Conservation (phyloP, 2,113 vertebrate genomes). For the Chelonoidis abingdonii region DNA sequence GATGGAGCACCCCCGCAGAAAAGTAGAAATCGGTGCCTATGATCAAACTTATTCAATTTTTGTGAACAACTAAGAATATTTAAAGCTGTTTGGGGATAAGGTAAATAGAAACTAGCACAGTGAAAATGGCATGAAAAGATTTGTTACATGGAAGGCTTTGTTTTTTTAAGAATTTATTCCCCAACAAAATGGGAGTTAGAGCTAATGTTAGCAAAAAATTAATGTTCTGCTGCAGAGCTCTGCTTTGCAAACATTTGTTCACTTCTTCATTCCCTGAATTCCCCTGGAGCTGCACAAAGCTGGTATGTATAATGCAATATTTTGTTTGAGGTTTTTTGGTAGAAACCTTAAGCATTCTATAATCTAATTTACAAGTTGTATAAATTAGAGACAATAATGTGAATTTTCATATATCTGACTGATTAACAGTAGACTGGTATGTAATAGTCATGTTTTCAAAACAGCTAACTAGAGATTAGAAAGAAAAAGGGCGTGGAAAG, state of each 20-base stretch:
- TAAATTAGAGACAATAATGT: not conserved
- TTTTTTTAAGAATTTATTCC: not conserved
- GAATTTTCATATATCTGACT: not conserved
- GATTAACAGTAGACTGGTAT: not conserved
- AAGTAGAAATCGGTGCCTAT: too few species aligned
- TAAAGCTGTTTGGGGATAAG: not conserved
- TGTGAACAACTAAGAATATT: not conserved
- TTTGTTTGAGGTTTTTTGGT: not conserved
- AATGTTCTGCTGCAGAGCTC: not conserved
- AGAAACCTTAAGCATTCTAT: not conserved
- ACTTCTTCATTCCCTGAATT: not conserved
- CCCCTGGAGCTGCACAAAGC: not conserved
- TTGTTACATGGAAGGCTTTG: not conserved
- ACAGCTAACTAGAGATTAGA: not conserved
- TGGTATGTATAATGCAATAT: not conserved
- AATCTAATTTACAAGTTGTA: not conserved
- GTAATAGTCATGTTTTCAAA: not conserved
- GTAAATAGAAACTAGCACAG: not conserved
- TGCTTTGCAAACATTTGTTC: not conserved
- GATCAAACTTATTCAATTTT: not conserved
- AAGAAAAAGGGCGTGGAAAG: not conserved
- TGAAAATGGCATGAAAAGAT: not conserved
- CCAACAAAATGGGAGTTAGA: not conserved
- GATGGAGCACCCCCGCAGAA: too few species aligned
- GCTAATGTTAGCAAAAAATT: not conserved